Percentiles rank a stretch among this genome's conserved stretches.
These are phyloP conservation scores for Neodiprion lecontei DNA, from an alignment of 1,140 invertebrate genomes.

Conservation along the genomic window DNA sequence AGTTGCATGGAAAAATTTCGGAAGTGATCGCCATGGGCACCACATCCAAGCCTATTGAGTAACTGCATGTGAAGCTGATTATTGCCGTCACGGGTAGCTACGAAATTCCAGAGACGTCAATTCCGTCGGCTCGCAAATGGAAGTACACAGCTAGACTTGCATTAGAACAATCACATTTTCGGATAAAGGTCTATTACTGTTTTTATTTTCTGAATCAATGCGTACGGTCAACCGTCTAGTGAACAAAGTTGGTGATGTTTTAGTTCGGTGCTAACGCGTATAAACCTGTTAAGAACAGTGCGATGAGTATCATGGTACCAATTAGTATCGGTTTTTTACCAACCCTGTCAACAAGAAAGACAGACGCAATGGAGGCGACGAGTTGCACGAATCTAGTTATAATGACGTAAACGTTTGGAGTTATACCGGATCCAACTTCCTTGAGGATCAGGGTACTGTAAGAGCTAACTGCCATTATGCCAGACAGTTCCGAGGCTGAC, in stretches of 20 bases:
- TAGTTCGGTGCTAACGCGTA: background rate
- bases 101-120: background rate
- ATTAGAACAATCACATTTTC: background rate
- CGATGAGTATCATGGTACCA: conserved; percentile 64
- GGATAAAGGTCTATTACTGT: too few relatives aligned
- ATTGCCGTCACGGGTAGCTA: conserved; percentile 60
- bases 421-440: conserved; percentile 58
- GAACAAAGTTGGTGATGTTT: too few relatives aligned
- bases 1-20: conserved; percentile 75
- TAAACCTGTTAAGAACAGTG: conserved; percentile 42
- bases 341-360: conserved; percentile 70
- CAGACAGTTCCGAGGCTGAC: conserved; percentile 74
- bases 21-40: conserved; percentile 75
- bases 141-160: conserved; percentile 29
- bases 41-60: conserved; percentile 72
- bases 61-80: conserved; percentile 70
- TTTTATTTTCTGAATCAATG: too few relatives aligned
- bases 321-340: conserved; percentile 72
- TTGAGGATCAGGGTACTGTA: conserved; percentile 77
- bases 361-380: conserved; percentile 63
- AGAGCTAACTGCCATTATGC: conserved; percentile 74
- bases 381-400: conserved; percentile 74
- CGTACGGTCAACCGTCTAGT: too few relatives aligned
- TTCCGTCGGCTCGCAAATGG: background rate
- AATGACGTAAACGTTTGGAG: conserved; percentile 64